Evolutionary conservation across 2,113 vertebrate genomes (phyloP).

Genomic region (Poeciliopsis occidentalis): DNA sequence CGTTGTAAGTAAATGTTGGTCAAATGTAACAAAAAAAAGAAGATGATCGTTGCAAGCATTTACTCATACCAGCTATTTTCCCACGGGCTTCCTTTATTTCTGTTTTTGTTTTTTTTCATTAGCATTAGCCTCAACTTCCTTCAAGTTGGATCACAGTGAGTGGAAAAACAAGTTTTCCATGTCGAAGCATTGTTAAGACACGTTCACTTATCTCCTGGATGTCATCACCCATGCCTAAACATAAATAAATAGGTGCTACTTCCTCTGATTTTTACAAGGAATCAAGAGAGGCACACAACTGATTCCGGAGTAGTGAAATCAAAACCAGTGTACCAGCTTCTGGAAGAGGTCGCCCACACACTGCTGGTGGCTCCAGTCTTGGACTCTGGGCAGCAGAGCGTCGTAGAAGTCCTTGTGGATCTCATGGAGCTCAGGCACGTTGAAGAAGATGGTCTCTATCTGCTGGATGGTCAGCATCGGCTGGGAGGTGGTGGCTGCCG

Average conservation of each 20-base stretch:
- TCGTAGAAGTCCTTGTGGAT: constrained; percentile 99
- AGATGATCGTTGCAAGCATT: not conserved
- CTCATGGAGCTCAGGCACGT: constrained; percentile 96
- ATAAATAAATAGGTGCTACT: not conserved
- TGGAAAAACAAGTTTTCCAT: constrained; percentile 30
- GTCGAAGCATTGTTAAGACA: constrained; percentile 1
- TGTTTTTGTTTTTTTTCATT: not conserved
- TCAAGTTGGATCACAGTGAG: constrained; percentile 9
- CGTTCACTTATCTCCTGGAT: not conserved
- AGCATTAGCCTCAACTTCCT: not conserved
- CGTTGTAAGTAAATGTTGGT: not conserved
- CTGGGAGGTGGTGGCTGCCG: constrained; percentile 96
- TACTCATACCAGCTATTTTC: not conserved
- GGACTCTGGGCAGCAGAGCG: constrained; percentile 89
- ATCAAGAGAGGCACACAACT: not conserved
- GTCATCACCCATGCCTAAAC: not conserved
- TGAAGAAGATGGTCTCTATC: constrained; percentile 99
- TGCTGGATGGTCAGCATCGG: constrained; percentile 92
- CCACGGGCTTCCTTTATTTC: constrained; percentile 5
- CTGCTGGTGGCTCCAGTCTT: constrained; percentile 93
- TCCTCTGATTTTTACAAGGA: not conserved
- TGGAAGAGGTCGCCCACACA: constrained; percentile 98
- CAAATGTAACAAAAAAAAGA: constrained; percentile 1
- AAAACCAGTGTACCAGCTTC: constrained; percentile 82
- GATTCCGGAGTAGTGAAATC: not conserved